Evolutionary conservation across 1,140 invertebrate species (phyloP), one percentile per base, ranked within the genome.

Genomic region (Ephestia elutella): DNA sequence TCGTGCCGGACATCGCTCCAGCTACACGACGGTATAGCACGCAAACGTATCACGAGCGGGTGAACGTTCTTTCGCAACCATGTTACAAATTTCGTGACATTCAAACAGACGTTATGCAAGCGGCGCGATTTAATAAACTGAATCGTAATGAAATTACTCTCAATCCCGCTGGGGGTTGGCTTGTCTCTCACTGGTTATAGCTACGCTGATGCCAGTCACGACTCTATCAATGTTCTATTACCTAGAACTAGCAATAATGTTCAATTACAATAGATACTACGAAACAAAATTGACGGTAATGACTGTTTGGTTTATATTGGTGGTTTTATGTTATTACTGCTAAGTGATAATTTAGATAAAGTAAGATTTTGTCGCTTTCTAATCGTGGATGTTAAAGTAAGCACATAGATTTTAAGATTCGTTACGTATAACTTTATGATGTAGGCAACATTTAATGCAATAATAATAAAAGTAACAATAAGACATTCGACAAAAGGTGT

Each of bases 21-120:
- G 69, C 57, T 62, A 59, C 61, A 60, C 58, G 62, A 60, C 51
- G 54, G 56, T 65, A 61, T 35, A 54, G 64, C 74, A 78, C 71
- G 70, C 70, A 57, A 79, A 74, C 67, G 62, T 66, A 70, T 57
- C 70, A 57, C 68, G 63, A 75, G 64, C 68, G 64, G 62, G 70
- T 70, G 62, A 74, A 81, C 53, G 76, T 72, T 71, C 63, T 59
- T 54, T 64, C 65, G 62, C 68, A 73, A 66, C 54, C 64, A 51
- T 56, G 63, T 68, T 67, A 71, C 71, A 70, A 76, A 73, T 69
- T 69, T 73, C 73, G 65, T 75, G 65, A 65, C 68, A 73, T 64
- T 72, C 55, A 66, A 44, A 70, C 63, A 58, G 58, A 59, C 60
- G 53, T 73, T 71, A 64, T 60, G 62, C 66, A 75, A 75, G 60